phyloP scores from a whole-genome alignment of 2,113 vertebrate species.

The Gallinago undulata region DNA sequence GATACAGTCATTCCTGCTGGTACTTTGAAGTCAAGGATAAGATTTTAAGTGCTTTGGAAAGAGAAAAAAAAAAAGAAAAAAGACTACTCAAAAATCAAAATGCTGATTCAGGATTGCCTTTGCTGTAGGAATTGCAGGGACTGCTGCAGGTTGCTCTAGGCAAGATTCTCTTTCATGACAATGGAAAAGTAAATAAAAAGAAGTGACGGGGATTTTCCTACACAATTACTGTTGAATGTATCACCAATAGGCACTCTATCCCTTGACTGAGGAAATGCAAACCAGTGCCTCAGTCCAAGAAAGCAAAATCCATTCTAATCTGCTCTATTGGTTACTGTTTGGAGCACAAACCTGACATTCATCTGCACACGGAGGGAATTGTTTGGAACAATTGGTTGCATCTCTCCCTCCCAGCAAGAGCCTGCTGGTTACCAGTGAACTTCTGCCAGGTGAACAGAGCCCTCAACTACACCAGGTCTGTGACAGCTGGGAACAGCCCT shows the following conservation, averaged over 20 bases:
- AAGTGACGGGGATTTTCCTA: not conserved
- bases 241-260: not conserved
- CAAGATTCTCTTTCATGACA: not conserved
- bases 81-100: not conserved
- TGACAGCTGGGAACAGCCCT: not conserved
- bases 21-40: not conserved
- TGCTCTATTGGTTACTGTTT: not conserved
- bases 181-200: not conserved
- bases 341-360: not conserved
- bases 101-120: not conserved
- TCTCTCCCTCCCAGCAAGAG: not conserved
- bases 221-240: not conserved
- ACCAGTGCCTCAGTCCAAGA: not conserved
- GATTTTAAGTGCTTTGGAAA: not conserved
- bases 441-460: slow-evolving; percentile 6
- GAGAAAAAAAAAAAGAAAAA: not conserved
- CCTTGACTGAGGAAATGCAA: not conserved
- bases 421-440: not conserved
- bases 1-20: slow-evolving; percentile 36
- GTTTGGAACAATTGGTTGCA: not conserved
- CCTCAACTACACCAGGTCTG: not conserved
- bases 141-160: not conserved
- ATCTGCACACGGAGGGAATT: not conserved
- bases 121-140: not conserved
- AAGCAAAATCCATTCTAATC: not conserved